Percentiles rank a stretch among this genome's conserved stretches.
phyloP scores from a whole-genome alignment of 2,888 invertebrate genomes.

The Eupithecia subumbrata region DNA sequence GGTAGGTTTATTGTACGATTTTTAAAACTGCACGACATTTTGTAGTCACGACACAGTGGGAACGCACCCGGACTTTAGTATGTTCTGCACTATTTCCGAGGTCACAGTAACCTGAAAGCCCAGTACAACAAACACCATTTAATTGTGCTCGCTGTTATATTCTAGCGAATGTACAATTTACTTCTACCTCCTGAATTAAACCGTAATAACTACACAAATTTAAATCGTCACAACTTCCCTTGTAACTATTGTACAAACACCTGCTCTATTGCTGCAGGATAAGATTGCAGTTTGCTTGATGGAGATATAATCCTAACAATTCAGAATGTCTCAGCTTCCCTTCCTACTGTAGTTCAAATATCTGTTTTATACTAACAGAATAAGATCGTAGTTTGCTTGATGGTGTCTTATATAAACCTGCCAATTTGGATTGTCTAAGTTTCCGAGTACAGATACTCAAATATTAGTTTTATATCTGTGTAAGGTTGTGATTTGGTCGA shows the following conservation, averaged over 20 bases:
- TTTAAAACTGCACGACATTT: too few species aligned
- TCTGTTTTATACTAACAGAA: background rate
- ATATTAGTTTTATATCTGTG: constrained; percentile 47
- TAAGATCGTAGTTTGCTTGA: constrained; percentile 5
- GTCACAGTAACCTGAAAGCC: constrained; percentile 47
- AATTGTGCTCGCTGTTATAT: constrained; percentile 65
- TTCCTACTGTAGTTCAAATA: background rate
- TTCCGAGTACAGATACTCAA: constrained; percentile 32
- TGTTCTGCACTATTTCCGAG: background rate
- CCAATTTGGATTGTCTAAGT: background rate
- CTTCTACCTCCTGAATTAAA: constrained; percentile 71
- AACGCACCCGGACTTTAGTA: background rate
- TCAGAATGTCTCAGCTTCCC: constrained; percentile 1
- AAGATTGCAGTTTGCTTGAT: constrained; percentile 41
- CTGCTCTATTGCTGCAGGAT: constrained; percentile 44
- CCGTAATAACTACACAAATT: constrained; percentile 58
- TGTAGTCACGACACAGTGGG: too few species aligned
- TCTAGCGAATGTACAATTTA: constrained; percentile 71
- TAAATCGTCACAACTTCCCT: constrained; percentile 46
- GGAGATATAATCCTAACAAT: background rate
- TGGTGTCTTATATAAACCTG: background rate
- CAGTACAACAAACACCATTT: constrained; percentile 55
- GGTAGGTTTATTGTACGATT: too few species aligned
- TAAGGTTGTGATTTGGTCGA: constrained; percentile 44
- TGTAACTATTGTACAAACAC: constrained; percentile 38